Evolutionary conservation across 2,113 vertebrate genomes (phyloP).

Genomic region (Myrmecobius fasciatus): DNA sequence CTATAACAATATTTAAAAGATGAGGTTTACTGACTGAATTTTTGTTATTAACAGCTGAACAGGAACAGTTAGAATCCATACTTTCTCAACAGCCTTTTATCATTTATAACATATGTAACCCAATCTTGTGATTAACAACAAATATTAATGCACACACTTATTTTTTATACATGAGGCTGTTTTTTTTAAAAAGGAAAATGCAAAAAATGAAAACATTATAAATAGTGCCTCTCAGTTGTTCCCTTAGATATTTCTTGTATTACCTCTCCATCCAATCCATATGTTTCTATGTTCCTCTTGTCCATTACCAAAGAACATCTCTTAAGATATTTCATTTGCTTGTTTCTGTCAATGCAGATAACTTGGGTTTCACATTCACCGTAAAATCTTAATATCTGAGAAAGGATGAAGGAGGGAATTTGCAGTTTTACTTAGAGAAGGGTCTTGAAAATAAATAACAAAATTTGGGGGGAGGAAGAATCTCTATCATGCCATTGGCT

Average conservation of each 20-base stretch:
- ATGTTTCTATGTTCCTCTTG: not conserved
- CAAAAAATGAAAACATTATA: not conserved
- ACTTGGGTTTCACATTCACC: not conserved
- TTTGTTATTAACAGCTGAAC: not conserved
- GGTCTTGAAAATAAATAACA: not conserved
- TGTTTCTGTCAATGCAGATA: not conserved
- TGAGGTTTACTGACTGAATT: not conserved
- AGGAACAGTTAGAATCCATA: not conserved
- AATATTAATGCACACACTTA: conserved; percentile 16
- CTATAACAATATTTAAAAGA: not conserved
- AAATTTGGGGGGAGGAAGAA: not conserved
- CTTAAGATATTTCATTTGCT: not conserved
- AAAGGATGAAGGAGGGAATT: not conserved
- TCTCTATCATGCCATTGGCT: not conserved
- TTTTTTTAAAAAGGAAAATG: not conserved
- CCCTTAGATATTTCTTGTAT: not conserved
- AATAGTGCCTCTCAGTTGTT: not conserved
- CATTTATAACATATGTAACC: conserved; percentile 7
- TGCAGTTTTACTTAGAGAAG: not conserved
- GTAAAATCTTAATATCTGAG: not conserved
- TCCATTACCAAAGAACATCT: not conserved
- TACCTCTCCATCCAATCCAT: not conserved
- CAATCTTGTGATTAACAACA: conserved; percentile 40
- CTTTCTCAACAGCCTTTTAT: not conserved
- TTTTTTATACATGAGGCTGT: not conserved